Evolutionary conservation across 2,888 invertebrate species (phyloP), one percentile per base, ranked within the genome.

Genomic region (Mantis religiosa): DNA sequence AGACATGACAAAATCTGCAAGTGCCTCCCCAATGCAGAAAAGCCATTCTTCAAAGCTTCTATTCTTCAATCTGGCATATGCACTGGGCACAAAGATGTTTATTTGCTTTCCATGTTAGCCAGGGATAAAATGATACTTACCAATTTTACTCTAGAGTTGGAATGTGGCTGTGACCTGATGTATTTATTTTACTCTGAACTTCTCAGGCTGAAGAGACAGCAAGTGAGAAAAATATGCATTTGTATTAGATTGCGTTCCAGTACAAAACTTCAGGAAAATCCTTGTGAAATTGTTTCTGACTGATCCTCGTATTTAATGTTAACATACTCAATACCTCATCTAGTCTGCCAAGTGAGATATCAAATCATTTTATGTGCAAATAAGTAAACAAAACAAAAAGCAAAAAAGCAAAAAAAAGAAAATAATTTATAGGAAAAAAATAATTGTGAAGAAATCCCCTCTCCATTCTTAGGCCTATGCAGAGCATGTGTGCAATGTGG

Each of bases 301-400:
- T 71, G 54, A 71, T 71, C 54, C 54, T 71, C 25, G 25, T 71
- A 71, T 71, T 85, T 85, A 85, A 47, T 47, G 84, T 85, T 85
- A 85, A 88, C 71, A 88, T 86, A 89, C 85, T 89, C 89, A 89
- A 86, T 89, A 89, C 89, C 89, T 89, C 89, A 89, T 54, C 71
- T 89, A 89, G 89, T 88, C 88, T 87, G 82, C 82, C 87, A 87
- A 87, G 82, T 87, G 87, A 87, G 82, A 86, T 25, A 81, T 86
- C 54, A 85, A 82, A 82, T 87, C 87, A 82, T 87, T 87, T 87
- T 87, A 87, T 82, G 82, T 87, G 82, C 54, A 71, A 82, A 82
- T 34, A 87, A 82, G 87, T 54, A 87, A 54, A 87, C 28, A 28
- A 47, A 85, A n/a, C 15, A 30, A 85, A 87, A 12, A 82, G 34